Conservation (phyloP, 2,113 vertebrate species). For the Etheostoma spectabile region DNA sequence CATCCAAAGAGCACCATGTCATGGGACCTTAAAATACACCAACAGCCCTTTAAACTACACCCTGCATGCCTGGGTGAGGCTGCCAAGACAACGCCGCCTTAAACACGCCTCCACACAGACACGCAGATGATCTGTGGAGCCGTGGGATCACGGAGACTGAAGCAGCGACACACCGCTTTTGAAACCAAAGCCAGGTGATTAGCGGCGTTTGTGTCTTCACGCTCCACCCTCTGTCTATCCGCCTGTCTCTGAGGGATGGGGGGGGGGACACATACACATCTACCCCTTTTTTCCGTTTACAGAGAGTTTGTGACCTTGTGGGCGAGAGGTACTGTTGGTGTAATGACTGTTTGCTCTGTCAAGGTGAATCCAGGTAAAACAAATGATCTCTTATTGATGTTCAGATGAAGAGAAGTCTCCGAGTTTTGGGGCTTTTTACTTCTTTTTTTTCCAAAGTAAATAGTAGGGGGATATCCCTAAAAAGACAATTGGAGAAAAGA, state of each 20-base stretch:
- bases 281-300: constrained; percentile 12
- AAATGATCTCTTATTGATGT: no score
- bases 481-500: no score
- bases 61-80: constrained; percentile 39
- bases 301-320: background rate
- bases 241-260: constrained; percentile 10
- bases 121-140: constrained; percentile 43
- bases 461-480: no score
- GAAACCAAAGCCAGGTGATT: constrained; percentile 63
- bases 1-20: no score
- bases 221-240: constrained; percentile 35
- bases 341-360: background rate
- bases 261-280: constrained; percentile 23
- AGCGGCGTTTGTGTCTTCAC: constrained; percentile 51
- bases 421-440: no score
- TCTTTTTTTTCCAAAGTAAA: no score
- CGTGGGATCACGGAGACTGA: constrained; percentile 54
- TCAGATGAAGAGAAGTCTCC: no score
- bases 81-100: background rate
- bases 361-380: no score
- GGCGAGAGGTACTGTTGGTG: background rate
- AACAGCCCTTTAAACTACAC: constrained; percentile 17
- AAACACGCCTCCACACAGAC: constrained; percentile 8
- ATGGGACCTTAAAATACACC: background rate
- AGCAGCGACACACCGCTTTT: constrained; percentile 43